Conservation (phyloP, 2,888 invertebrate genomes). For the Dusona sp. region DNA sequence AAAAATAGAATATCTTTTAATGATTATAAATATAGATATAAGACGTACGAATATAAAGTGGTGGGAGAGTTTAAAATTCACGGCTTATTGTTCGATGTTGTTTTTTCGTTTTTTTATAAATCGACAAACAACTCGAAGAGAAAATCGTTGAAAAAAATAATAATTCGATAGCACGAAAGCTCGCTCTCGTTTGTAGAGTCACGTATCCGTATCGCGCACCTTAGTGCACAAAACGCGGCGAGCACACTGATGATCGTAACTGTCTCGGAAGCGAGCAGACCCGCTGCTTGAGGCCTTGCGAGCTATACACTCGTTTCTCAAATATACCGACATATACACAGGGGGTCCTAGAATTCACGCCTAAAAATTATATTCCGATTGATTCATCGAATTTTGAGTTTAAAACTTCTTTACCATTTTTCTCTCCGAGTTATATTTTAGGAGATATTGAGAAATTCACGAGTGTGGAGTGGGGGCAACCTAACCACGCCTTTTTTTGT, state of each 20-base stretch:
- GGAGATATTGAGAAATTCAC: neutral
- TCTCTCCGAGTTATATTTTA: neutral
- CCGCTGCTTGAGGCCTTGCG: slow-evolving; percentile 19
- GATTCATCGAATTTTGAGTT: neutral
- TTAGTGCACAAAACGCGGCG: slow-evolving; percentile 63
- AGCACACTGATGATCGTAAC: slow-evolving; percentile 64
- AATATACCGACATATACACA: slow-evolving; percentile 27
- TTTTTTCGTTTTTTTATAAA: neutral
- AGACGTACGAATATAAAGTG: neutral
- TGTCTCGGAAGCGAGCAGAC: slow-evolving; percentile 56
- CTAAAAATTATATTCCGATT: neutral
- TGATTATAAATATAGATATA: neutral
- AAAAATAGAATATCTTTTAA: neutral
- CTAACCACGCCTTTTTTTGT: neutral
- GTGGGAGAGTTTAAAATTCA: neutral
- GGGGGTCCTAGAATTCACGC: neutral
- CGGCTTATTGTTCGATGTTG: neutral
- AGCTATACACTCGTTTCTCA: slow-evolving; percentile 40
- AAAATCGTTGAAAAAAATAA: neutral
- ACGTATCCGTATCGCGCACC: slow-evolving; percentile 52
- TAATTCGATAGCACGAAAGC: slow-evolving; percentile 2
- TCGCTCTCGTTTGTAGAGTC: slow-evolving; percentile 26
- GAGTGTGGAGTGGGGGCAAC: neutral
- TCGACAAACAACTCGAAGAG: neutral
- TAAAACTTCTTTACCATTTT: neutral